Evolutionary conservation across 1,140 invertebrate species (phyloP), one percentile per base, ranked within the genome.

Genomic region (Brachionus plicatilis): DNA sequence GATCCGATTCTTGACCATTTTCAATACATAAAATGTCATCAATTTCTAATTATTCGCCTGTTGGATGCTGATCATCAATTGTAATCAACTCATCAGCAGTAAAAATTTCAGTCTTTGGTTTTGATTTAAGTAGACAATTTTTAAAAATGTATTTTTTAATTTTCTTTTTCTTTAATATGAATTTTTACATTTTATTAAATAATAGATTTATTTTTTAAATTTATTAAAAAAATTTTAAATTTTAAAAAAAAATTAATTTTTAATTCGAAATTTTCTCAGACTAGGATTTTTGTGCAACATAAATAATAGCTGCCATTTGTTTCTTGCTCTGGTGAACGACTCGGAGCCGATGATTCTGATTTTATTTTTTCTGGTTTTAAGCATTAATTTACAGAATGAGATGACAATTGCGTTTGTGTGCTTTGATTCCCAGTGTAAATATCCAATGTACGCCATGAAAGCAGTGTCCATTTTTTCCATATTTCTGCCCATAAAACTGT

Each of bases 391-490:
- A 37, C 53, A 60, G 66, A 82, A 82, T 9, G 53, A 82, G 37
- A 82, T 33, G 12, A 41, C 24, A 11, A 82, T 20, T 37, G 79
- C 50, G 66, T 82, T 82, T 20, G 79, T 82, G 9, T 82, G 53
- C 14, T 65, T 27, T 27, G 53, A 82, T 82, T 82, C 79, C 79
- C 79, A 82, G 20, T 45, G 37, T 65, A 82, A 43, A 82, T 45
- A 82, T 6, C 79, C 79, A 47, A 82, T 27, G 20, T 82, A 82
- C 2, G 53, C 60, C 79, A 82, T 82, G 41, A 65, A 82, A 29
- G 79, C 53, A 43, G 53, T 60, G 53, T 82, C 82, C 43, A 68
- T 56, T 43, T 29, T 83, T 70, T 83, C 82, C 33, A 83, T 33
- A 47, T 66, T 60, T 50, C 65, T 65, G 29, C 82, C 82, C 60